Evolutionary conservation across 2,797 vertebrate genomes (phyloP).

Genomic region (Oreochromis mossambicus): DNA sequence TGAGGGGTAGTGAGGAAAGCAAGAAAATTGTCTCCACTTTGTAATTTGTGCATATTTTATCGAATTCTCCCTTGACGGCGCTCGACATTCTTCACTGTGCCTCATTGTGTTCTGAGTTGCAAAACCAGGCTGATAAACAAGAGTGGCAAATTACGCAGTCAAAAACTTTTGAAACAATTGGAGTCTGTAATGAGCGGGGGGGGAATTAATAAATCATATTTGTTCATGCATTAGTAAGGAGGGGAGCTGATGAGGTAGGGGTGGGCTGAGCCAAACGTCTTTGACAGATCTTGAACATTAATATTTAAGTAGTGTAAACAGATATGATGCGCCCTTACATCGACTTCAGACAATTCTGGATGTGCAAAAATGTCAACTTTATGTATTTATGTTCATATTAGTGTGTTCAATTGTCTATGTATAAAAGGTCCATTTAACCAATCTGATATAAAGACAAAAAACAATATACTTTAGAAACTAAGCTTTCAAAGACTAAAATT

Average conservation of each 20-base stretch:
- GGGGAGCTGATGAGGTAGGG: constrained; percentile 48
- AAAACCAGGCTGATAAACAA: constrained; percentile 61
- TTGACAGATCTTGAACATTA: constrained; percentile 60
- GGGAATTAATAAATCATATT: constrained; percentile 76
- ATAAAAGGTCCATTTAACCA: background rate
- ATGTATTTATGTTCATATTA: background rate
- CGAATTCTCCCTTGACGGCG: constrained; percentile 50
- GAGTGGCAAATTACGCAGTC: constrained; percentile 55
- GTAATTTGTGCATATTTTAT: constrained; percentile 67
- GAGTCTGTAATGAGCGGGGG: constrained; percentile 36
- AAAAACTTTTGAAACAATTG: constrained; percentile 64
- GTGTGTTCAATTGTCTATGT: background rate
- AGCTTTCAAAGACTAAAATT: background rate
- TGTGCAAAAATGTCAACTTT: background rate
- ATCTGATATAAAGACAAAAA: background rate
- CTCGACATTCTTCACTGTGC: constrained; percentile 51
- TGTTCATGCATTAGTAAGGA: constrained; percentile 73
- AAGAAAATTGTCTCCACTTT: constrained; percentile 54
- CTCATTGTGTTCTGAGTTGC: constrained; percentile 45
- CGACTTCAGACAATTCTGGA: background rate
- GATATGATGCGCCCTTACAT: constrained; percentile 24
- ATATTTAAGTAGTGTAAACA: constrained; percentile 71
- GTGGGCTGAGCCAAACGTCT: constrained; percentile 39
- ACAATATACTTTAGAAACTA: background rate
- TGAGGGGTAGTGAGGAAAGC: background rate